phyloP scores from a whole-genome alignment of 2,113 vertebrate species.

The Leptosomus discolor region DNA sequence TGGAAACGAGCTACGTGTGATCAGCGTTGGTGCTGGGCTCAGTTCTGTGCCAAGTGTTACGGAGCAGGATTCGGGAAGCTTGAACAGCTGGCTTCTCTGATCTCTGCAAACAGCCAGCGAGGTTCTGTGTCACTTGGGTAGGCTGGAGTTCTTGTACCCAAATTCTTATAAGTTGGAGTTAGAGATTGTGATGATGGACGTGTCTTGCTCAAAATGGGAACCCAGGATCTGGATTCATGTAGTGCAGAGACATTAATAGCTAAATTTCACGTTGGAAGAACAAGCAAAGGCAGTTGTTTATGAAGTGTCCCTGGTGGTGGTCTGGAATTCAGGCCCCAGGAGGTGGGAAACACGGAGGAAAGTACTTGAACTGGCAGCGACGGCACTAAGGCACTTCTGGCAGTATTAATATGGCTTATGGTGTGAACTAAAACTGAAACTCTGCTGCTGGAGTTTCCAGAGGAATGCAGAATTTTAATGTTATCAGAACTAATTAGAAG shows the following conservation, averaged over 20 bases:
- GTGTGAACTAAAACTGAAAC: not conserved
- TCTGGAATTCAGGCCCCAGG: not conserved
- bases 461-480: not conserved
- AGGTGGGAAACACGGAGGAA: not conserved
- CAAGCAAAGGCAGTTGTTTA: not conserved
- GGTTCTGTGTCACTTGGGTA: not conserved
- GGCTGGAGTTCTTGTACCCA: not conserved
- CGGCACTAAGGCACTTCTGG: not conserved
- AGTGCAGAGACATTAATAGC: not conserved
- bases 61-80: not conserved
- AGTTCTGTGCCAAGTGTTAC: not conserved
- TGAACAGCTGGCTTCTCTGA: not conserved
- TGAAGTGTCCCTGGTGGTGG: not conserved
- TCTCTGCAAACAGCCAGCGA: not conserved
- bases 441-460: not conserved
- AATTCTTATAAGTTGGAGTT: not conserved
- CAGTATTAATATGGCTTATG: not conserved
- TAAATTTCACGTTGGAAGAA: not conserved
- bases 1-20: fast-evolving
- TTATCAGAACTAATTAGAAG: not conserved
- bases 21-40: not conserved
- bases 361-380: not conserved
- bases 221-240: not conserved
- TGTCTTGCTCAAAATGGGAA: not conserved
- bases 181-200: no score